Evolutionary conservation across 1,140 invertebrate species (phyloP), one percentile per base, ranked within the genome.

Genomic region (Euwallacea similis): DNA sequence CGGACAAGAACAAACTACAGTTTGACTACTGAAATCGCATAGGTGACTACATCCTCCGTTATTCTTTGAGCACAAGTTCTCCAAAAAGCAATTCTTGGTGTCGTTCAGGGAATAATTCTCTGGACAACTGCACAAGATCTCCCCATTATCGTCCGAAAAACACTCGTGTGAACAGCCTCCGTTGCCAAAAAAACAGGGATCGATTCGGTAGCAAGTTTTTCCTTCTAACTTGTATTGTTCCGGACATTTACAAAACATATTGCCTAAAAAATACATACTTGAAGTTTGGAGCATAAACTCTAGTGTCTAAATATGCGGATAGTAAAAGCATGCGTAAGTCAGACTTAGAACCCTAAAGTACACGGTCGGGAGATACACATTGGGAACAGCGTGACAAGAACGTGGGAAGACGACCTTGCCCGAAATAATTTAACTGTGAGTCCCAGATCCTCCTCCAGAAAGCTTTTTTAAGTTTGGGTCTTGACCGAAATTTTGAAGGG

Each of bases 231-330:
- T 72, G 77, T 90, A 92, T 0, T 91, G 90, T 47, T 89, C 87
- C 74, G 92, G 90, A 78, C 94, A 96, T 42, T 88, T 86, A 80
- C 93, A 96, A 81, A 44, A 70, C 16, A 73, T 69, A 44, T 55
- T 42, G 1, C 75, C 76, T 50, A 74, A 70, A 41, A 50, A 15
- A 53, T 50, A 50, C 13, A 33, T 33, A 33, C 1, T 33, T 33
- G 21, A 33, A 33, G 21, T 33, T 33, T 33, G 21, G 4, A 33
- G 4, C 21, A 33, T 33, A 33, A 33, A 33, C 21, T 33, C 4
- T n/a, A n/a, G 21, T 33, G 21, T 33, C 21, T 33, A 33, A 33
- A 33, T 33, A 33, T 33, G 21, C 1, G 21, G 4, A 33, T 33
- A 1, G 4, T 33, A 4, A 33, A 33, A 33, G 21, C 1, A 4